A percentile compares a stretch with the other conserved stretches of the same genome.
phyloP scores from a whole-genome alignment of 1,140 invertebrate genomes.

The Amphibalanus amphitrite region DNA sequence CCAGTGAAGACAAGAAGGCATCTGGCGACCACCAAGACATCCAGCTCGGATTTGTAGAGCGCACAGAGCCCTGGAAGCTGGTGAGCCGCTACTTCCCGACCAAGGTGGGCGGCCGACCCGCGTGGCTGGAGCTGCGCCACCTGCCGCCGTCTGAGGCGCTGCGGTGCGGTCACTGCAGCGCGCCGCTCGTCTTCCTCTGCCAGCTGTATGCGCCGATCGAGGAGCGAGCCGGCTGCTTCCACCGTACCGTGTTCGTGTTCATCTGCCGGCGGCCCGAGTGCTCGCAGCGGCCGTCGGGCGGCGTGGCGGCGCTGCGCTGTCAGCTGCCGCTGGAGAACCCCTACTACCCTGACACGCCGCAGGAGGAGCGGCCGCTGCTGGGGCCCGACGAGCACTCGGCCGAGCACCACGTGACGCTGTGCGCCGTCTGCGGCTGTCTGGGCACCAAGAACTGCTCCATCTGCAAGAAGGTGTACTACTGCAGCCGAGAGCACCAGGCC shows the following conservation, averaged over 20 bases:
- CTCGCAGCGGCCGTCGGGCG: constrained; percentile 40
- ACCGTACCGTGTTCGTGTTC: constrained; percentile 74
- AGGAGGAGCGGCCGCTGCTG: not conserved
- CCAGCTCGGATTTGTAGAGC: not conserved
- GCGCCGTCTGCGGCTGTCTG: constrained; percentile 56
- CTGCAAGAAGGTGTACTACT: constrained; percentile 64
- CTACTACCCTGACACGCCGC: constrained; percentile 46
- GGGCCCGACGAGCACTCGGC: not conserved
- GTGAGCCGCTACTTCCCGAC: constrained; percentile 67
- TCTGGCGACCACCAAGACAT: too few relatives aligned
- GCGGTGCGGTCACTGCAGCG: constrained; percentile 48
- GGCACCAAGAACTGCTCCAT: constrained; percentile 56
- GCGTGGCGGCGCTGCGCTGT: constrained; percentile 46
- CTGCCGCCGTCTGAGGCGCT: constrained; percentile 46
- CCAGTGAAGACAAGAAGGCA: too few relatives aligned
- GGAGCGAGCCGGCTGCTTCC: constrained; percentile 51
- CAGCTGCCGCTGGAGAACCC: constrained; percentile 55
- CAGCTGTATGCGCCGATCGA: constrained; percentile 84
- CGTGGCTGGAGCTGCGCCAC: constrained; percentile 64
- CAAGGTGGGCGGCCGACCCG: constrained; percentile 80
- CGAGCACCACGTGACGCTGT: constrained; percentile 37
- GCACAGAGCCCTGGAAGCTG: not conserved
- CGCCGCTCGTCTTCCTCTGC: constrained; percentile 60
- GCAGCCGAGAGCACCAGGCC: constrained; percentile 61
- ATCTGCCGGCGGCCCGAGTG: constrained; percentile 58